A percentile compares a stretch with the other conserved stretches of the same genome.
Conservation (phyloP, 1,140 invertebrate genomes). For the Antheraea pernyi region DNA sequence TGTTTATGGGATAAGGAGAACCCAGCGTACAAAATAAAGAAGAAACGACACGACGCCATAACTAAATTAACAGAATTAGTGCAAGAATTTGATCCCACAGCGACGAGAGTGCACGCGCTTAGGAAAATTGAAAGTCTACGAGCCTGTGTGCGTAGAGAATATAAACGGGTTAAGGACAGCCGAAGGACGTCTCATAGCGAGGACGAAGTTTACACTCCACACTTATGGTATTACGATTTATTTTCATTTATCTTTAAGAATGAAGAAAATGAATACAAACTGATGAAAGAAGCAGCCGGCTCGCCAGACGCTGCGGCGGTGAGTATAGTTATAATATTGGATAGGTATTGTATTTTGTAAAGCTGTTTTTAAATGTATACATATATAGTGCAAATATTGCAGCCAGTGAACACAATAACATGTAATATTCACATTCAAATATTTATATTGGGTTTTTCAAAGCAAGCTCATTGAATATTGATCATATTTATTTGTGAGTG, state of each 20-base stretch:
- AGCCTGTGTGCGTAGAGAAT: conserved; percentile 56
- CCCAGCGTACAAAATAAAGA: conserved; percentile 50
- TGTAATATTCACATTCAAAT: too few species aligned
- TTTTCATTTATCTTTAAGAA: conserved; percentile 53
- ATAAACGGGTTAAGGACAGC: conserved; percentile 50
- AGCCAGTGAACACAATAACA: too few species aligned
- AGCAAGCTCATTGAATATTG: too few species aligned
- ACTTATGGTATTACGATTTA: conserved; percentile 64
- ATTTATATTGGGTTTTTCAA: too few species aligned
- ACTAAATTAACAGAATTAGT: conserved; percentile 53
- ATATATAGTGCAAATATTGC: too few species aligned
- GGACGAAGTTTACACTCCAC: conserved; percentile 48
- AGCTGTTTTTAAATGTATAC: too few species aligned
- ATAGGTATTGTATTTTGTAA: too few species aligned
- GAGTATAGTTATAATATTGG: conserved; percentile 12
- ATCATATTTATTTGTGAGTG: too few species aligned
- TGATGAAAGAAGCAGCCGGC: conserved; percentile 15
- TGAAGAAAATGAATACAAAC: conserved; percentile 16
- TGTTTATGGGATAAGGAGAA: conserved; percentile 58
- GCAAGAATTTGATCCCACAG: conserved; percentile 49
- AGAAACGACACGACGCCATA: conserved; percentile 53
- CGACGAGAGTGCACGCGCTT: conserved; percentile 58
- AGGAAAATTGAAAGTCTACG: conserved; percentile 66
- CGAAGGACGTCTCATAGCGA: conserved; percentile 31
- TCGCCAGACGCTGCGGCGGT: conserved; percentile 28